phyloP scores from a whole-genome alignment of 2,797 vertebrate genomes.

The Erpetoichthys calabaricus region DNA sequence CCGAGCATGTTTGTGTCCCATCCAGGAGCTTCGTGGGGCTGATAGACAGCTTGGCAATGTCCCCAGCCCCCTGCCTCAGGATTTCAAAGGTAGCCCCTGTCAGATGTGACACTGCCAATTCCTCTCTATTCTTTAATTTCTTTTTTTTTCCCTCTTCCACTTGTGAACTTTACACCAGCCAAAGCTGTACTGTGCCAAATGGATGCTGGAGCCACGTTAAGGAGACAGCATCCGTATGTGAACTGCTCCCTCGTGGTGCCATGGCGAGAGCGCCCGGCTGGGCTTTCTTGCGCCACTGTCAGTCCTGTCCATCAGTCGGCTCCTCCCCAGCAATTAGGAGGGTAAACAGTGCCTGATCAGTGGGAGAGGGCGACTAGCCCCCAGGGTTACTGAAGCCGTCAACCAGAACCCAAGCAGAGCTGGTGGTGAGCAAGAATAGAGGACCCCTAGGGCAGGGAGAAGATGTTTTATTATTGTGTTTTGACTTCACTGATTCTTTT shows the following conservation, averaged over 20 bases:
- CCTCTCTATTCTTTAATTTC: slow-evolving; percentile 61
- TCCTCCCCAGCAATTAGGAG: slow-evolving; percentile 98
- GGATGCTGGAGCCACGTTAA: slow-evolving; percentile 47
- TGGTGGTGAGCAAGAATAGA: no score
- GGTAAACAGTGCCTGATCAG: slow-evolving; percentile 77
- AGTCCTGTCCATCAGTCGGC: slow-evolving; percentile 36
- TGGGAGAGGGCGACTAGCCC: slow-evolving; percentile 32
- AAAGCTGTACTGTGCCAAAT: slow-evolving; percentile 53
- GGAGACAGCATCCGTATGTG: slow-evolving; percentile 45
- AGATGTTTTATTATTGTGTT: no score
- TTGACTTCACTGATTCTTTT: no score
- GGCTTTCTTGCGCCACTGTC: slow-evolving; percentile 15
- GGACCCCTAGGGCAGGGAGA: no score
- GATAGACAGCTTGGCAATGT: slow-evolving; percentile 62
- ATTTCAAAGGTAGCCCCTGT: slow-evolving; percentile 48
- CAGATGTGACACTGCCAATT: slow-evolving; percentile 43
- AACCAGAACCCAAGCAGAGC: slow-evolving; percentile 16
- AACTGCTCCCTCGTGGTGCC: slow-evolving; percentile 43
- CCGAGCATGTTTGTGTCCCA: slow-evolving; percentile 34
- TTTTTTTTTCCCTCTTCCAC: slow-evolving; percentile 44
- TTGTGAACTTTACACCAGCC: slow-evolving; percentile 35
- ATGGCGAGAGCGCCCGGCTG: slow-evolving; percentile 37
- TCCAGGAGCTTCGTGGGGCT: slow-evolving; percentile 60
- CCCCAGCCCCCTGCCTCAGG: slow-evolving; percentile 44
- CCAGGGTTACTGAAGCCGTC: slow-evolving; percentile 64